Base-by-base conservation (phyloP, 2,888 invertebrate genomes). In the Embidobia sp. region DNA sequence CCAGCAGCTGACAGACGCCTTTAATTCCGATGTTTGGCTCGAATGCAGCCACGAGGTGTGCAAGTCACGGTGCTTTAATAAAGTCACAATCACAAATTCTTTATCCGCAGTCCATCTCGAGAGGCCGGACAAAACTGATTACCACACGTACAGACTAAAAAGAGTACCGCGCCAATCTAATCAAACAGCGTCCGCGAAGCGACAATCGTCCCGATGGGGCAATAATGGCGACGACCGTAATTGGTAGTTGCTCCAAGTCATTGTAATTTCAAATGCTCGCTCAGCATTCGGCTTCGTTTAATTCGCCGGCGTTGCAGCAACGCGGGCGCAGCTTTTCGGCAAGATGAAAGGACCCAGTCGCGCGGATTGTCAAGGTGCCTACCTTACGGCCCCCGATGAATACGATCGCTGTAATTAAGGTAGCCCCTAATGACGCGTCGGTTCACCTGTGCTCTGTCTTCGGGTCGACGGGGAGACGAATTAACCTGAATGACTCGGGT, bases 261-360 rank as follows among this genome's bases (percentile, higher is more conserved):
- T 74, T 77, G 77, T 70, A 79, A 79, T 79, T 74, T 74, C 49
- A 67, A 70, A 66, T 67, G 79, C 59, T 72, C 76, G 72, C 72
- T 59, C 66, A 73, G 72, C 59, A 57, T 75, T 64, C 77, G 70
- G 64, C 73, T 53, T 40, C 66, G 67, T 78, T 81, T 79, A 78
- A 81, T 79, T 80, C 76, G 59, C 77, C 57, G 76, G 55, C 53
- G 73, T 73, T 67, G 67, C 79, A 61, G 42, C 73, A 72, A n/a
- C n/a, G 63, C 81, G 83, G 85, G 83, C 84, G 82, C 81, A 84
- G 82, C 83, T 84, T 81, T 85, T 85, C 87, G 88, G 87, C 83
- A 78, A 85, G 86, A 87, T 87, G 85, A 88, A 87, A 88, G 84
- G 81, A 61, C 48, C 53, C 63, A 57, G 79, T 79, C 74, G 79